Conservation (phyloP, 1,140 invertebrate genomes). For the Micrasema minimum region DNA sequence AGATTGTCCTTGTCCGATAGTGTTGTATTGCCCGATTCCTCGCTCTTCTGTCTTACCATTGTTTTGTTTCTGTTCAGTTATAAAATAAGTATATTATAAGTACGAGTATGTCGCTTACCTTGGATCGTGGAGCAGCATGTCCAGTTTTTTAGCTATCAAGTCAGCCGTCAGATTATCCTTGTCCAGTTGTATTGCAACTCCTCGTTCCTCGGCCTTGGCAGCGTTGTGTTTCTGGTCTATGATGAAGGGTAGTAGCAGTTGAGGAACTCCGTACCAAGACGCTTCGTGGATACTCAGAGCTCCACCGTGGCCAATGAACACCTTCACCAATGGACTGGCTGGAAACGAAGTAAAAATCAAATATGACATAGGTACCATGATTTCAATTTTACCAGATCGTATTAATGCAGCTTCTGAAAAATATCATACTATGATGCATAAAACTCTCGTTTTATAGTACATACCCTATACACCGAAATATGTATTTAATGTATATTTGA, state of each 20-base stretch:
- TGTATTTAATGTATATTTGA: too few species aligned
- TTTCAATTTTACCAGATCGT: too few species aligned
- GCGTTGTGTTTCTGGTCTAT: slow-evolving; percentile 59
- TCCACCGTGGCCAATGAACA: slow-evolving; percentile 71
- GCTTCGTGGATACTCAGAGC: slow-evolving; percentile 69
- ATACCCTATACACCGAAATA: not conserved
- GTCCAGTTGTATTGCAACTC: slow-evolving; percentile 44
- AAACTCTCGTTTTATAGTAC: not conserved
- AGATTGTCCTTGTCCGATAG: too few species aligned
- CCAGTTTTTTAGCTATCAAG: slow-evolving; percentile 30
- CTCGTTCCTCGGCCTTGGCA: slow-evolving; percentile 46
- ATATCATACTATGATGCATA: too few species aligned
- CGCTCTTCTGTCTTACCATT: too few species aligned
- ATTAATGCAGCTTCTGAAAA: too few species aligned
- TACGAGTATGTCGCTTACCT: slow-evolving; percentile 34
- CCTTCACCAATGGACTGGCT: slow-evolving; percentile 65
- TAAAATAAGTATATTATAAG: too few species aligned
- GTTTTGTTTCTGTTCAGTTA: too few species aligned
- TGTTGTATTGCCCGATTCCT: too few species aligned
- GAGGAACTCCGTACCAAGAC: slow-evolving; percentile 66
- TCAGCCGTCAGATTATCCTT: slow-evolving; percentile 36
- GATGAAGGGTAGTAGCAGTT: slow-evolving; percentile 67
- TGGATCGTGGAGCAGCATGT: slow-evolving; percentile 36
- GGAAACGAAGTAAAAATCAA: slow-evolving; percentile 39
- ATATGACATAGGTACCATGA: not conserved